Evolutionary conservation across 1,140 invertebrate genomes (phyloP), one percentile per base, ranked within the genome.

Genomic region (Lerema accius): DNA sequence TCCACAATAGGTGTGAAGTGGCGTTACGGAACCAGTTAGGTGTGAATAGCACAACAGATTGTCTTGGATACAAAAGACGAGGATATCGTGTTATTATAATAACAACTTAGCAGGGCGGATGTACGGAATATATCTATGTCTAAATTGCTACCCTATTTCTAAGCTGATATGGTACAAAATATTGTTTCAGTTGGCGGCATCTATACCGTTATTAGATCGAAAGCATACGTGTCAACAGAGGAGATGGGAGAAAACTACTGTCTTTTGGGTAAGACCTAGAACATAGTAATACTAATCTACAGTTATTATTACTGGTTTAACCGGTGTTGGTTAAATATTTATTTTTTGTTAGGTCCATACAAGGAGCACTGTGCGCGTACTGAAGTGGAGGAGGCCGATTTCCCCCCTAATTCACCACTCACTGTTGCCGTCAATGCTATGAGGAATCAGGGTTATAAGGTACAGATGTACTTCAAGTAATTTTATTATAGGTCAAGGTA

Each of bases 231-330:
- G 0, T 99, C 97, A n/a, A 97, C 97, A 0, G 98, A 99, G 86
- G 99, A 99, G 93, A 94, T 99, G 92, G 99, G 99, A 1, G 98
- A 99, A 81, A 98, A 99, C 82, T 99, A 99, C 91, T 97, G 96
- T 79, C 92, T 99, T 53, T 82, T 97, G 16, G 96, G 96, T 70
- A 65, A 80, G 74, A 74, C 1, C 19, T 32, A 43, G n/a, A n/a
- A n/a, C n/a, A n/a, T n/a, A n/a, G n/a, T n/a, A n/a, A n/a, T n/a
- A n/a, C n/a, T n/a, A n/a, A n/a, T n/a, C n/a, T n/a, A n/a, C n/a
- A n/a, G n/a, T n/a, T n/a, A n/a, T n/a, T n/a, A n/a, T n/a, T n/a
- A n/a, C n/a, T n/a, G n/a, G n/a, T n/a, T n/a, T n/a, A n/a, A n/a
- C n/a, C n/a, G n/a, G n/a, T n/a, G n/a, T n/a, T n/a, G n/a, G n/a